Percentiles rank a stretch among this genome's conserved stretches.
Evolutionary conservation across 1,140 invertebrate species (phyloP).

Genomic region (Ips nitidus): DNA sequence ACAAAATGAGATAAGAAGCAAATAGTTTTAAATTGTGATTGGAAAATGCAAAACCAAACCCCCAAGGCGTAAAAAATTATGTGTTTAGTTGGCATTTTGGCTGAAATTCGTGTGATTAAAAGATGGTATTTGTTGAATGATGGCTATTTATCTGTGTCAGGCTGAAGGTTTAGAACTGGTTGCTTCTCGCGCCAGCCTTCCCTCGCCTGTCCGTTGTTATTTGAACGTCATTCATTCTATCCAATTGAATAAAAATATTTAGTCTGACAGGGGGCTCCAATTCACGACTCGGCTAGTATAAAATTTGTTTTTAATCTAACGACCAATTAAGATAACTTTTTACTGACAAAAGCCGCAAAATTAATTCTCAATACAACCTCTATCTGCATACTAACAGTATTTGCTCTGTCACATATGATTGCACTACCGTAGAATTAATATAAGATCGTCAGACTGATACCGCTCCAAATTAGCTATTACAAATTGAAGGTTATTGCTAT

Average conservation of each 20-base stretch:
- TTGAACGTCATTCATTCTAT: conserved; percentile 39
- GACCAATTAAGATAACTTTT: conserved; percentile 1
- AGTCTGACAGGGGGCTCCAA: conserved; percentile 28
- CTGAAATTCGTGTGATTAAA: conserved; percentile 40
- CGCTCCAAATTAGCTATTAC: not conserved
- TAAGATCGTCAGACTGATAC: not conserved
- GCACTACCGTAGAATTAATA: not conserved
- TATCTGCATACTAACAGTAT: not conserved
- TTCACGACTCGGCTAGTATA: conserved; percentile 25
- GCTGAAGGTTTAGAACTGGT: conserved; percentile 39
- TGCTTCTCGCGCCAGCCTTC: conserved; percentile 31
- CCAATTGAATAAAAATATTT: conserved; percentile 42
- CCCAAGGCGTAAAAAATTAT: conserved; percentile 32
- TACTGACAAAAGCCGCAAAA: not conserved
- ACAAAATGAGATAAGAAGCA: no score
- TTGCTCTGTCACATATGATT: not conserved
- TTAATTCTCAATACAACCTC: not conserved
- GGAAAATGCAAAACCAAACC: conserved; percentile 9
- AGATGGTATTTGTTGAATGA: conserved; percentile 43
- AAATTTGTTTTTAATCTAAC: conserved; percentile 22
- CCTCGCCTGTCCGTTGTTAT: conserved; percentile 37
- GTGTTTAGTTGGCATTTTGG: conserved; percentile 39
- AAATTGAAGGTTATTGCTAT: not conserved
- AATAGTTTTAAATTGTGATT: not conserved
- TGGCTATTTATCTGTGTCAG: conserved; percentile 42